These are phyloP conservation scores for Apis laboriosa DNA, from an alignment of 1,140 invertebrate genomes.

Conservation along the genomic window DNA sequence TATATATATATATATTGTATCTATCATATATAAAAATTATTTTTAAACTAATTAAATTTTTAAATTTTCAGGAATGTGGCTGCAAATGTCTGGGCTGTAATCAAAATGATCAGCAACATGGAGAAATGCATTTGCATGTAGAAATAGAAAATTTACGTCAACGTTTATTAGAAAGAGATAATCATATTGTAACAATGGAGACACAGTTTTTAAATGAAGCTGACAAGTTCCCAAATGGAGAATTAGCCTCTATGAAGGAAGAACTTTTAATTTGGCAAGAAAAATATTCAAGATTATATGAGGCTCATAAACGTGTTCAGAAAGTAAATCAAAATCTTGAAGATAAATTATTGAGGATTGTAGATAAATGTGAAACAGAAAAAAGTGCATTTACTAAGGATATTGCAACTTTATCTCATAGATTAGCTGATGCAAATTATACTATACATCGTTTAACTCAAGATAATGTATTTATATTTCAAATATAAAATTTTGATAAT, in stretches of 20 bases:
- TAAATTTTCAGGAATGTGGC: conserved; percentile 81
- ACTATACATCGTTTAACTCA: conserved; percentile 92
- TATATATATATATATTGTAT: not conserved
- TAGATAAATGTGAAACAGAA: conserved; percentile 95
- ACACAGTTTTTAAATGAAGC: conserved; percentile 91
- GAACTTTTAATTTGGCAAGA: conserved; percentile 94
- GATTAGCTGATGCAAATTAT: conserved; percentile 93
- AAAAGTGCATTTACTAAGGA: conserved; percentile 93
- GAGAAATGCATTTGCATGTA: conserved; percentile 88
- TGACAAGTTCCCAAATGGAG: conserved; percentile 87
- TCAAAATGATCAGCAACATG: conserved; percentile 73
- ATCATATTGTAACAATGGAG: conserved; percentile 92
- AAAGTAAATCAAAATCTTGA: conserved; percentile 97
- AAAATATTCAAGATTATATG: conserved; percentile 93
- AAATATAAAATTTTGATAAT: not conserved
- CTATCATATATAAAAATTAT: not conserved
- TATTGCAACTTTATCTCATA: conserved; percentile 91
- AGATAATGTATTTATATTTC: conserved; percentile 90
- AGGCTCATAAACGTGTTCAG: conserved; percentile 96
- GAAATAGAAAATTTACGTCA: conserved; percentile 94
- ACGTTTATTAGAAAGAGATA: conserved; percentile 89
- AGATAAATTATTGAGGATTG: conserved; percentile 95
- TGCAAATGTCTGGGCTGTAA: conserved; percentile 82
- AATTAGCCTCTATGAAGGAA: conserved; percentile 90
- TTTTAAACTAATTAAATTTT: conserved; percentile 38